Conservation (phyloP, 2,797 vertebrate species). For the Cryptoblepharus egeriae region DNA sequence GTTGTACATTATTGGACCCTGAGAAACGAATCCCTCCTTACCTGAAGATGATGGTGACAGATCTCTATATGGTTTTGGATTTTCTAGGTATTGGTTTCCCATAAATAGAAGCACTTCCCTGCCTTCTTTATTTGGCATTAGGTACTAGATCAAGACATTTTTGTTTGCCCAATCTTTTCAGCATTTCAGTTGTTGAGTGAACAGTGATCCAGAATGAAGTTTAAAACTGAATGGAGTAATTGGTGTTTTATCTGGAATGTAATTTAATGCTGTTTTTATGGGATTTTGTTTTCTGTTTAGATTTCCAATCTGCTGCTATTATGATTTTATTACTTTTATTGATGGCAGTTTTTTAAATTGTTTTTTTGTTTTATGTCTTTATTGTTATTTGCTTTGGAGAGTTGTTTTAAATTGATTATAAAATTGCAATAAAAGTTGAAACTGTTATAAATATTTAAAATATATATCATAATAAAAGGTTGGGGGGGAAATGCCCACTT, state of each 20-base stretch:
- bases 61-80: neutral
- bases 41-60: no score
- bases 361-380: neutral
- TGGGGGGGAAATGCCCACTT: neutral
- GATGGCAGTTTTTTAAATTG: neutral
- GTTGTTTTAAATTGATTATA: neutral
- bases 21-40: neutral
- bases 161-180: neutral
- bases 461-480: constrained; percentile 16
- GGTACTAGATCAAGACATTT: neutral
- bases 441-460: neutral
- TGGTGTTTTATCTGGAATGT: neutral
- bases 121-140: neutral
- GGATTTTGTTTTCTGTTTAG: neutral
- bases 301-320: neutral
- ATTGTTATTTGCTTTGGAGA: neutral
- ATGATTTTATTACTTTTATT: neutral
- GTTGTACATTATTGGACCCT: neutral
- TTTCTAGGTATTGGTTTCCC: no score
- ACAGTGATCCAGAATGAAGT: neutral
- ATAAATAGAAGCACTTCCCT: no score
- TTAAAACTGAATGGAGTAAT: neutral
- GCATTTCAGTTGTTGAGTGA: neutral
- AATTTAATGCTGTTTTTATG: neutral
- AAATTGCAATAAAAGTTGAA: neutral